phyloP scores from a whole-genome alignment of 2,113 vertebrate species.

The Mesembrinibis cayennensis region DNA sequence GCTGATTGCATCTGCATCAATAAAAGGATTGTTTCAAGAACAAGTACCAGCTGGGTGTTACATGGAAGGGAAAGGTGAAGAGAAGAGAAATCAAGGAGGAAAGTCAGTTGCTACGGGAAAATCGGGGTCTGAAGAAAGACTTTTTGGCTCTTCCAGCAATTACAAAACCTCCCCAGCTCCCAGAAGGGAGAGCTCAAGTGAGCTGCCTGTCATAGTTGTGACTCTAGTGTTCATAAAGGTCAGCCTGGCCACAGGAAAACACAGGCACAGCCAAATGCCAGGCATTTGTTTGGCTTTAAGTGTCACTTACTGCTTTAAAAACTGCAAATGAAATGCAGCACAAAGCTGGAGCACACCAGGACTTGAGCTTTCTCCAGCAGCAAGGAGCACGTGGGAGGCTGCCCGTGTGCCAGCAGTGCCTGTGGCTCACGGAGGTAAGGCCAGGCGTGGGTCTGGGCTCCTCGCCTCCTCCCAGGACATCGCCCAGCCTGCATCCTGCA shows the following conservation, averaged over 20 bases:
- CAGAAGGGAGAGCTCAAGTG: constrained; percentile 18
- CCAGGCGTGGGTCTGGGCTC: background rate
- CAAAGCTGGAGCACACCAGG: background rate
- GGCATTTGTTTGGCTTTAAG: background rate
- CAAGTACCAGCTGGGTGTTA: background rate
- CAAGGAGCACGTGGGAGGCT: background rate
- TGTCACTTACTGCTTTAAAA: constrained; percentile 6
- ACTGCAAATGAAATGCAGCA: background rate
- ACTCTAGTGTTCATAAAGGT: constrained; percentile 40
- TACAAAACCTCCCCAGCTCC: constrained; percentile 29
- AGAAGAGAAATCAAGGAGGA: constrained; percentile 24
- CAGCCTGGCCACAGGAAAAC: constrained; percentile 33
- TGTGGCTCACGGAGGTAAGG: background rate
- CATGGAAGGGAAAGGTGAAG: constrained; percentile 56
- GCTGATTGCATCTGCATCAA: constrained; percentile 13
- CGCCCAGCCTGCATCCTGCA: background rate
- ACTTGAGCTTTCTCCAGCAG: background rate
- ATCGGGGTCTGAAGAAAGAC: constrained; percentile 26
- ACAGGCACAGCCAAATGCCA: constrained; percentile 1
- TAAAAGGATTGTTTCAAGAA: background rate
- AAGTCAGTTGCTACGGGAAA: constrained; percentile 30
- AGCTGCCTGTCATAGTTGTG: constrained; percentile 7
- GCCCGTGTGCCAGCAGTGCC: background rate
- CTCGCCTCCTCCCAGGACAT: background rate
- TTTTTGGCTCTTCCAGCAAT: constrained; percentile 27